A percentile compares a stretch with the other conserved stretches of the same genome.
These are phyloP conservation scores for Zaprionus camerounensis DNA, from an alignment of 1,140 invertebrate species.

Conservation along the genomic window DNA sequence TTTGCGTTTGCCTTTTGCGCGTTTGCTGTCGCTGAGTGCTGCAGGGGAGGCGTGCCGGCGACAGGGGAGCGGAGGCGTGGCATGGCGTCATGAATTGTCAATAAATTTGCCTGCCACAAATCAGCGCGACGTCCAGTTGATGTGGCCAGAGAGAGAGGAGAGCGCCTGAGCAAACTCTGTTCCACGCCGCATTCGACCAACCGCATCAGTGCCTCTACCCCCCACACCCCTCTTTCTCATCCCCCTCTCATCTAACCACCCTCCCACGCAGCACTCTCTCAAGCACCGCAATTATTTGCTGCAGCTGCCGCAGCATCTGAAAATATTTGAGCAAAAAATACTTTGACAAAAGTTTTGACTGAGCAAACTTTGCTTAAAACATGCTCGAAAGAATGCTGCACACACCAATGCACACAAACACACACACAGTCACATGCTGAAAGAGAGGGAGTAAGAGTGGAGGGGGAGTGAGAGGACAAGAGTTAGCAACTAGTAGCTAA, in stretches of 20 bases:
- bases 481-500: slow-evolving; percentile 35
- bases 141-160: background rate
- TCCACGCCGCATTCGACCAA: background rate
- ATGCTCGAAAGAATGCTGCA: slow-evolving; percentile 51
- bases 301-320: slow-evolving; percentile 73
- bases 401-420: slow-evolving; percentile 35
- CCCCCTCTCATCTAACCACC: background rate
- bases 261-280: background rate
- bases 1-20: slow-evolving; percentile 3
- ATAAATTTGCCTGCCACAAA: slow-evolving; percentile 81
- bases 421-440: slow-evolving; percentile 11
- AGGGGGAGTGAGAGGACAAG: background rate
- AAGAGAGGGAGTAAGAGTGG: background rate
- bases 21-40: slow-evolving; percentile 24
- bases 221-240: background rate
- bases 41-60: background rate
- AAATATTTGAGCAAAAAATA: slow-evolving; percentile 76
- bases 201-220: background rate
- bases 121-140: slow-evolving; percentile 56
- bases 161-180: background rate
- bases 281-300: slow-evolving; percentile 68
- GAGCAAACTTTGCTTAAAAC: slow-evolving; percentile 74
- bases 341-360: slow-evolving; percentile 71
- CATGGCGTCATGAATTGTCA: slow-evolving; percentile 71
- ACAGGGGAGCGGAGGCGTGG: background rate